A percentile compares a stretch with the other conserved stretches of the same genome.
Conservation (phyloP, 2,888 invertebrate species). For the Amiota minor region DNA sequence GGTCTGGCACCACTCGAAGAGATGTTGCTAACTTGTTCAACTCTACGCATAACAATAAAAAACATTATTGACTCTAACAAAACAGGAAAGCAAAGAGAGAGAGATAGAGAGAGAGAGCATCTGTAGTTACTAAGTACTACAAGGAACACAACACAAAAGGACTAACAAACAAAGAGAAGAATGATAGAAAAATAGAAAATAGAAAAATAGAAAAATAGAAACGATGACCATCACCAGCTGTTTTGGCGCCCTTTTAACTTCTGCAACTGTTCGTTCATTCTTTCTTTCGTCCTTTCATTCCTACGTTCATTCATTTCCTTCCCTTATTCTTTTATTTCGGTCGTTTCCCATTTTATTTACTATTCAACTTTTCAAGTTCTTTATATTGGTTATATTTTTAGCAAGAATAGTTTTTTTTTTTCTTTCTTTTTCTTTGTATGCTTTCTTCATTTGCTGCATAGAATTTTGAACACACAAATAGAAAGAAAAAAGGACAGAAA, state of each 20-base stretch:
- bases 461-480: too few relatives aligned
- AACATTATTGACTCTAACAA: too few relatives aligned
- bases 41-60: too few relatives aligned
- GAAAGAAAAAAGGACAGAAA: background rate
- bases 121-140: too few relatives aligned
- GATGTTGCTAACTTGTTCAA: too few relatives aligned
- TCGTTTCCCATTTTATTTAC: background rate
- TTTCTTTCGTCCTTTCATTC: background rate
- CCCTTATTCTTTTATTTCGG: background rate
- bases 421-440: background rate
- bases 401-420: background rate
- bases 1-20: too few relatives aligned
- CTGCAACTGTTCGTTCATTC: constrained; percentile 13
- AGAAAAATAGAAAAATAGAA: too few relatives aligned
- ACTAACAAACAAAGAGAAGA: too few relatives aligned
- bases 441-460: background rate
- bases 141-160: too few relatives aligned
- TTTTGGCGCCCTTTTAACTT: constrained; percentile 27
- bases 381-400: background rate
- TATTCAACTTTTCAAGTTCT: constrained; percentile 3
- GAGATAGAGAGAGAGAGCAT: too few relatives aligned
- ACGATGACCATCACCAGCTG: constrained; percentile 10
- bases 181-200: too few relatives aligned
- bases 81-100: too few relatives aligned
- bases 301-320: background rate